Evolutionary conservation across 30 jellyfish, hydroid and myxozoan species (phyloP), one percentile per base, ranked within the genome.

Genomic region (Euphysa ruthae): DNA sequence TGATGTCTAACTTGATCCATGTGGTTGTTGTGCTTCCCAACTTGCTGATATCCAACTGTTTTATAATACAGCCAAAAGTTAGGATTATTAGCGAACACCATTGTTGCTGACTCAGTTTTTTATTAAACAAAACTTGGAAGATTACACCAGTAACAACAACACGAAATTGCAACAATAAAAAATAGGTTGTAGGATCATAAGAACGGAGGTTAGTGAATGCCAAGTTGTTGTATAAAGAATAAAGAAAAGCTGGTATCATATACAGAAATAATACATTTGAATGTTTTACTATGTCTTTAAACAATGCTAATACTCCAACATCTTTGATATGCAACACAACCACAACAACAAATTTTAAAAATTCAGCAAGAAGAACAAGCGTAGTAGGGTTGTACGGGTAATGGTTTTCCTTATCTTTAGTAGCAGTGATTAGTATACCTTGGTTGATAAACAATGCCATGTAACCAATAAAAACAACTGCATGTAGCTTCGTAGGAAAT

Each of bases 111-210:
- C 94, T 88, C 15, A 88, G 79, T 35, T 88, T 61, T 71, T 88
- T 88, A 29, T 80, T 88, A 82, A 88, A 88, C 12, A 88, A 35
- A 15, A 88, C 97, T 94, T 88, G 97, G 65, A 79, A 88, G 5
- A 88, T 73, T 35, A 88, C 81, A 12, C 97, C 97, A 58, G 97
- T 88, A 14, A 88, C 94, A 8, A 88, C 97, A 29, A 81, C 94
- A 38, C 97, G 49, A 70, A 88, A 88, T 54, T 88, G 97, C 77
- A 88, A 69, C 71, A 88, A 82, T 16, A 88, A 76, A 49, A 81
- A 88, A 70, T 88, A 88, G 1, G 94, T 42, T 52, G 97, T 88
- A 21, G 97, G 97, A 32, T 88, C 97, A 54, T 79, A 88, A n/a
- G 94, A 86, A 28, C 72, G 58, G 49, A 88, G 85, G 58, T 88